phyloP scores from a whole-genome alignment of 2,113 vertebrate genomes.

The Cottus gobio region DNA sequence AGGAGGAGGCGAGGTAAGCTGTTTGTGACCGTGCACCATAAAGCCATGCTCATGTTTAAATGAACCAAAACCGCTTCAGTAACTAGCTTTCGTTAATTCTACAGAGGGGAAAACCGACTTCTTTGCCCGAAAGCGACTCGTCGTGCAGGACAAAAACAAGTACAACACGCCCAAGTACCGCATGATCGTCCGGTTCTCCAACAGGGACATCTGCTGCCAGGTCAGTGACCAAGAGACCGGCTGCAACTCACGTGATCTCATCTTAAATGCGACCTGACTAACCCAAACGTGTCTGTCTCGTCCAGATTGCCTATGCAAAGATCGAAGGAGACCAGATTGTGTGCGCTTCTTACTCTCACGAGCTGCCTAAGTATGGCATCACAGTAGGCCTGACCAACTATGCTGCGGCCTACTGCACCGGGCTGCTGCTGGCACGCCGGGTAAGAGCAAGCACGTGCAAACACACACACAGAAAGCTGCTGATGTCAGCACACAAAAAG shows the following conservation, averaged over 20 bases:
- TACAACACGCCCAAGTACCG: slow-evolving; percentile 99
- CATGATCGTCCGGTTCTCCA: slow-evolving; percentile 96
- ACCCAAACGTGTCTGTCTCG: fast-evolving
- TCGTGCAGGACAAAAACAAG: slow-evolving; percentile 99
- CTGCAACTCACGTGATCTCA: too few relatives aligned
- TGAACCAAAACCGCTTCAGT: not conserved
- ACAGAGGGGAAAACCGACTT: slow-evolving; percentile 98
- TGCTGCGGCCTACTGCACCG: slow-evolving; percentile 96
- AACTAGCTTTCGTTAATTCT: not conserved
- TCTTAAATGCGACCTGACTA: not conserved
- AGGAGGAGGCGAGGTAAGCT: slow-evolving; percentile 92
- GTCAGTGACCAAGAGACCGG: slow-evolving; percentile 71
- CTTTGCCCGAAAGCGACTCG: slow-evolving; percentile 95
- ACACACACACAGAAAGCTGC: not conserved
- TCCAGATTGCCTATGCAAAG: slow-evolving; percentile 95
- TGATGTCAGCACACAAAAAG: not conserved
- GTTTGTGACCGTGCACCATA: not conserved
- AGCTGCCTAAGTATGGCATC: slow-evolving; percentile 95
- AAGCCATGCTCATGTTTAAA: fast-evolving
- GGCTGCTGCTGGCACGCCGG: slow-evolving; percentile 95
- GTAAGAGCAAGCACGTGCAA: slow-evolving; percentile 73
- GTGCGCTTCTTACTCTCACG: slow-evolving; percentile 95
- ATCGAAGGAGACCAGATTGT: slow-evolving; percentile 98
- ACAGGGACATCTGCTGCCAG: slow-evolving; percentile 98
- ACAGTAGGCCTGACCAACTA: slow-evolving; percentile 97